Conservation (phyloP, 23 tunicate genomes). For the Trididemnum clinides region DNA sequence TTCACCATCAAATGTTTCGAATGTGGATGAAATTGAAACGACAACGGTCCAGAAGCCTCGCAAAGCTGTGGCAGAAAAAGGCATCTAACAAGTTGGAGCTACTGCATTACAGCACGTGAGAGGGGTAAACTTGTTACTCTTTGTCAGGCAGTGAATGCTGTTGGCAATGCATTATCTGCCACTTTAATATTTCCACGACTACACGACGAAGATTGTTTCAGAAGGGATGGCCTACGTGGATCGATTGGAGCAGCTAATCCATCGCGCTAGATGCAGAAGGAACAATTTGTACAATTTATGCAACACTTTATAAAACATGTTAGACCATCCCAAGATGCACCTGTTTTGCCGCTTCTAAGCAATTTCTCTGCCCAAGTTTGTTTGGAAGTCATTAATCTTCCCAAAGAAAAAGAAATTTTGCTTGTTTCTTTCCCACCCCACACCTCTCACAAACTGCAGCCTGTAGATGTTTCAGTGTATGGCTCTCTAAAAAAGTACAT, state of each 20-base stretch:
- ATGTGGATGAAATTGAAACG: not conserved
- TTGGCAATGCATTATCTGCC: not conserved
- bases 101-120: not conserved
- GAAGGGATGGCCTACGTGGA: not conserved
- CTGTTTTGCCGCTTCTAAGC: not conserved
- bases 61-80: not conserved
- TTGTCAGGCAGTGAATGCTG: not conserved
- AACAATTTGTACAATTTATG: not conserved
- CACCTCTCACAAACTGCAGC: constrained; percentile 16
- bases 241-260: not conserved
- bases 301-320: not conserved
- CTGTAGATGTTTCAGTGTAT: not conserved
- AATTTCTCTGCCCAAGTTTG: not conserved
- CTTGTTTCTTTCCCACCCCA: constrained; percentile 7
- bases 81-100: not conserved
- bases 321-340: not conserved
- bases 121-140: constrained; percentile 11
- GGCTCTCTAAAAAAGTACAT: not conserved
- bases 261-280: not conserved
- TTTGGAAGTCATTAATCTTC: not conserved
- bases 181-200: not conserved
- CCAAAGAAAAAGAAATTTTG: not conserved
- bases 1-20: not conserved
- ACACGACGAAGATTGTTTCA: not conserved
- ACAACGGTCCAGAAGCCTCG: not conserved